A percentile compares a stretch with the other conserved stretches of the same genome.
Evolutionary conservation across 2,113 vertebrate species (phyloP).

Genomic region (Nettapus auritus): DNA sequence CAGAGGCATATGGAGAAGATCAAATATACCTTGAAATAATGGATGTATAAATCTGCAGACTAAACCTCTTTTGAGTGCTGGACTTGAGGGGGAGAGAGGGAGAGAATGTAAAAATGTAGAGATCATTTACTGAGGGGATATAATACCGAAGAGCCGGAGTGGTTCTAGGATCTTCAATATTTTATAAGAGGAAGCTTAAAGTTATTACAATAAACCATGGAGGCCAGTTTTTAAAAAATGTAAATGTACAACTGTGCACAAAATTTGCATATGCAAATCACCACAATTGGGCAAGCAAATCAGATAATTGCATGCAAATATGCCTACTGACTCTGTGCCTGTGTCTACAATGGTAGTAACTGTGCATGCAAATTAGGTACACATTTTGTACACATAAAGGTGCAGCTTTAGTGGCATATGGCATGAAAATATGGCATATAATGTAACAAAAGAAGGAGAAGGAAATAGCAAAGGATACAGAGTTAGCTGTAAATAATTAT

Average conservation of each 20-base stretch:
- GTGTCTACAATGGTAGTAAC: slow-evolving; percentile 69
- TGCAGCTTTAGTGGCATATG: slow-evolving; percentile 68
- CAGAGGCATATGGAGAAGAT: slow-evolving; percentile 65
- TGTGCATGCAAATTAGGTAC: slow-evolving; percentile 69
- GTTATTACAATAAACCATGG: slow-evolving; percentile 58
- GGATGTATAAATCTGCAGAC: slow-evolving; percentile 61
- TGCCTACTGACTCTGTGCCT: slow-evolving; percentile 58
- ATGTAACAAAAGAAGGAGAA: slow-evolving; percentile 61
- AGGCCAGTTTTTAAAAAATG: slow-evolving; percentile 62
- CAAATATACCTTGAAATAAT: slow-evolving; percentile 70
- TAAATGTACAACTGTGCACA: slow-evolving; percentile 67
- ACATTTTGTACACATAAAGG: slow-evolving; percentile 72
- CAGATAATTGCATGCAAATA: slow-evolving; percentile 73
- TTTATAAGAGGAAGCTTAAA: slow-evolving; percentile 57
- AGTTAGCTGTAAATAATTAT: slow-evolving; percentile 67
- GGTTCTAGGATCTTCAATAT: slow-evolving; percentile 55
- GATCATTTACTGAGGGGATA: slow-evolving; percentile 38
- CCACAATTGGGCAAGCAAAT: slow-evolving; percentile 67
- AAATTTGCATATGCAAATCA: slow-evolving; percentile 68
- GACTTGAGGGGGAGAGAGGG: not conserved
- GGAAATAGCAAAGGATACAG: slow-evolving; percentile 44
- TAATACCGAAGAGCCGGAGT: slow-evolving; percentile 38
- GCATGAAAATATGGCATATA: slow-evolving; percentile 61
- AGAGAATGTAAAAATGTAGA: slow-evolving; percentile 42
- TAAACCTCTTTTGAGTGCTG: slow-evolving; percentile 63